Evolutionary conservation across 2,888 invertebrate genomes (phyloP), one percentile per base, ranked within the genome.

Genomic region (Ephialtes manifestator): DNA sequence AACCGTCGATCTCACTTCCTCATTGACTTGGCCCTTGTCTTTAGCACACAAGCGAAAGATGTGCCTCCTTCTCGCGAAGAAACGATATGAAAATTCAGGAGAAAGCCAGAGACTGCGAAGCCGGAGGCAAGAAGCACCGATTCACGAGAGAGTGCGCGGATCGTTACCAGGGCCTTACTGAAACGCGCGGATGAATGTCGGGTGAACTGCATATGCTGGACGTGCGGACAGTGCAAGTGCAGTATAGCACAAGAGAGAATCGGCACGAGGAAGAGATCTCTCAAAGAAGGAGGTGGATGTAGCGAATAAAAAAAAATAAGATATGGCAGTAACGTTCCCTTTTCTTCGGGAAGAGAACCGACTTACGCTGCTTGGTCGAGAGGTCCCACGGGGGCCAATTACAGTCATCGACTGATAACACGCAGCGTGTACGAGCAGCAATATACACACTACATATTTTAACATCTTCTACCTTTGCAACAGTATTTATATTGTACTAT

Each of bases 81-180:
- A 74, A 35, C 70, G 46, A 81, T 76, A 84, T 84, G 86, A 84
- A 87, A 87, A 87, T 86, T 87, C 82, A 78, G 74, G 87, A 84
- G 87, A 87, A 87, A 87, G 87, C 87, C 74, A 18, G 35, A 65
- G 77, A 71, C 71, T 72, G 78, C 75, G 70, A 65, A 35, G 63
- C 85, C 76, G 58, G 55, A 71, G 83, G 81, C 76, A 65, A 70
- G 58, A 81, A 48, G 53, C 48, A 72, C 77, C 78, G 74, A 83
- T 82, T 85, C 84, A 68, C 80, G 76, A 74, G 78, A 78, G 78
- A 70, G 78, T 39, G 48, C 43, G 43, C 28, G 53, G 58, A 60
- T 53, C 60, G 46, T 67, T 71, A 71, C 68, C 51, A 39, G 67
- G 72, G 58, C 68, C 39, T 46, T 43, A 15, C 11, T 48, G 70